phyloP scores from a whole-genome alignment of 2,797 vertebrate genomes.

The Gallinago nigripennis region DNA sequence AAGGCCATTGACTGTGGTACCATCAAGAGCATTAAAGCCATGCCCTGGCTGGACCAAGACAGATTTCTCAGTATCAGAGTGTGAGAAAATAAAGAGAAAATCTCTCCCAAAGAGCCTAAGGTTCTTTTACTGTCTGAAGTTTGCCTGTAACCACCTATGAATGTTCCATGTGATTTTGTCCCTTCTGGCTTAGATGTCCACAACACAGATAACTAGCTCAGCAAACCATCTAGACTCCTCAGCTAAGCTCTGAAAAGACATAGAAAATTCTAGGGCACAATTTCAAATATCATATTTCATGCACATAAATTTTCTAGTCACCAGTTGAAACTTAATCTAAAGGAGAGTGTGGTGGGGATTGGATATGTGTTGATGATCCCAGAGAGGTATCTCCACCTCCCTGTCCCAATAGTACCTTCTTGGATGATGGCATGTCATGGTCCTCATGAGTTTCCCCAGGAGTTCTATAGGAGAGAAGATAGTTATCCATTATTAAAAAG shows the following conservation, averaged over 20 bases:
- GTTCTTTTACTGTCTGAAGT: background rate
- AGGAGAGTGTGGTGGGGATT: background rate
- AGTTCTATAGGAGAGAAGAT: background rate
- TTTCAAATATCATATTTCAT: background rate
- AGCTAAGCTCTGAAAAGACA: background rate
- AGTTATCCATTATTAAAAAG: background rate
- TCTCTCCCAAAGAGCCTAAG: rapidly evolving
- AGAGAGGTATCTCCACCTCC: background rate
- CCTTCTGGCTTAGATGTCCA: background rate
- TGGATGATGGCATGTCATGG: background rate
- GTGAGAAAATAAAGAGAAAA: background rate
- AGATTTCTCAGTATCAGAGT: background rate
- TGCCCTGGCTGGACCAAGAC: background rate
- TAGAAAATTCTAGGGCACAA: background rate
- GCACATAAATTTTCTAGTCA: background rate
- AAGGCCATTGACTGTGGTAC: background rate
- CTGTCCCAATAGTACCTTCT: background rate
- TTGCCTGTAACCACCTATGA: background rate
- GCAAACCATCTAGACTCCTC: background rate
- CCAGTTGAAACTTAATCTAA: background rate
- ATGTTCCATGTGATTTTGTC: background rate
- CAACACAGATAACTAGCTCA: background rate
- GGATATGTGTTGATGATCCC: background rate
- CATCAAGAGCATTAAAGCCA: background rate
- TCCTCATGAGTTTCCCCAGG: background rate